Conservation (phyloP, 2,888 invertebrate genomes). For the Netelia melanura region DNA sequence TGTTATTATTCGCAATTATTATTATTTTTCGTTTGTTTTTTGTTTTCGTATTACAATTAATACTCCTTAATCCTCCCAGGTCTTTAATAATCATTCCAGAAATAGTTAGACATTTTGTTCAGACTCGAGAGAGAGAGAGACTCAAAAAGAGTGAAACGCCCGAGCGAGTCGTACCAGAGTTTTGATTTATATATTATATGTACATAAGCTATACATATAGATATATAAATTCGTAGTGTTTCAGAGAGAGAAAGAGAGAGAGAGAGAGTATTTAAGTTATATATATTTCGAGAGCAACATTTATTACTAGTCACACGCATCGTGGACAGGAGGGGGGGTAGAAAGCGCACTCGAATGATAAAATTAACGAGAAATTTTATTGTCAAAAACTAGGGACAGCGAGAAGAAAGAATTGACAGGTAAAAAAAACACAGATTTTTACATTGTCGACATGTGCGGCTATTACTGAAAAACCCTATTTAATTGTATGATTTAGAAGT, state of each 20-base stretch:
- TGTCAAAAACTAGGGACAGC: background rate
- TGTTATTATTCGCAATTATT: constrained; percentile 32
- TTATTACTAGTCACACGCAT: constrained; percentile 82
- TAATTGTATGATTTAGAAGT: constrained; percentile 74
- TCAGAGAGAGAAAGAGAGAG: constrained; percentile 35
- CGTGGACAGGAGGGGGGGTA: constrained; percentile 74
- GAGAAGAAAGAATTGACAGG: background rate
- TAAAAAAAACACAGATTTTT: constrained; percentile 30
- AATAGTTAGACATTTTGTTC: constrained; percentile 64
- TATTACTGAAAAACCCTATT: constrained; percentile 65
- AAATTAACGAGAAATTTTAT: constrained; percentile 50
- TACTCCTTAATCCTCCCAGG: constrained; percentile 70
- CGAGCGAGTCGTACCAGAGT: constrained; percentile 27
- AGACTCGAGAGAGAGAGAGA: constrained; percentile 63
- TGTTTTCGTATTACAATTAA: constrained; percentile 60
- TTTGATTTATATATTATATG: constrained; percentile 52
- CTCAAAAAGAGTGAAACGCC: constrained; percentile 44
- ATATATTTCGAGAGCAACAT: constrained; percentile 79
- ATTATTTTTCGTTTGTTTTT: constrained; percentile 17
- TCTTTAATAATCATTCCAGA: constrained; percentile 80
- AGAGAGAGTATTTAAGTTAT: constrained; percentile 70
- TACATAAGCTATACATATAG: constrained; percentile 38
- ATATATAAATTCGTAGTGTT: constrained; percentile 62
- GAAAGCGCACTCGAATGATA: constrained; percentile 65
- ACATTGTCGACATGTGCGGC: constrained; percentile 41